Percentiles rank a stretch among this genome's conserved stretches.
Conservation (phyloP, 2,888 invertebrate genomes). For the Aspidapion aeneum region DNA sequence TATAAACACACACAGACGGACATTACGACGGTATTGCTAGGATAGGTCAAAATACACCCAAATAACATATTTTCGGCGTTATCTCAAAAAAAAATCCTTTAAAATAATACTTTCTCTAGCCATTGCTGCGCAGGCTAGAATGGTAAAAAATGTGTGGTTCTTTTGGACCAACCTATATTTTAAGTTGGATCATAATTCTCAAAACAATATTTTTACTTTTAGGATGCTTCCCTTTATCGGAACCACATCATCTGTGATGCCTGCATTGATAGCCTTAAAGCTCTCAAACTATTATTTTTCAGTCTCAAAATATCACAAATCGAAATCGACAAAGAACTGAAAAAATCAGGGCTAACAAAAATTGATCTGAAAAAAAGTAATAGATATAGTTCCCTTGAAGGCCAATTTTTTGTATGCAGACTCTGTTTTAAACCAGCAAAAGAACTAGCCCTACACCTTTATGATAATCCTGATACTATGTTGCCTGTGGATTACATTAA, state of each 20-base stretch:
- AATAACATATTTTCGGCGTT: too few species aligned
- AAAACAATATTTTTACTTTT: too few species aligned
- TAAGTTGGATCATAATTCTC: too few species aligned
- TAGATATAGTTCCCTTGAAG: conserved; percentile 1
- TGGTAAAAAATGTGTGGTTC: too few species aligned
- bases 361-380: neutral
- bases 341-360: neutral
- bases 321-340: neutral
- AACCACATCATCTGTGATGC: conserved; percentile 9
- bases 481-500: conserved; percentile 9
- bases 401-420: conserved; percentile 11
- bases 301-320: neutral
- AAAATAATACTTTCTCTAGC: too few species aligned
- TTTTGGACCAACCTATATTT: too few species aligned
- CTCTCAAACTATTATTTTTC: neutral
- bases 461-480: conserved; percentile 12
- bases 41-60: too few species aligned
- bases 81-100: too few species aligned
- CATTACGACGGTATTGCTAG: too few species aligned
- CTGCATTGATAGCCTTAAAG: conserved; percentile 8
- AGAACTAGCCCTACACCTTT: conserved; percentile 6
- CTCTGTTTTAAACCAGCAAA: conserved; percentile 14
- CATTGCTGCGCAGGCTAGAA: too few species aligned
- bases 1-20: too few species aligned
- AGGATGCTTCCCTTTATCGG: conserved; percentile 6